Evolutionary conservation across 2,888 invertebrate species (phyloP), one percentile per base, ranked within the genome.

Genomic region (Ornithoptera priamus): DNA sequence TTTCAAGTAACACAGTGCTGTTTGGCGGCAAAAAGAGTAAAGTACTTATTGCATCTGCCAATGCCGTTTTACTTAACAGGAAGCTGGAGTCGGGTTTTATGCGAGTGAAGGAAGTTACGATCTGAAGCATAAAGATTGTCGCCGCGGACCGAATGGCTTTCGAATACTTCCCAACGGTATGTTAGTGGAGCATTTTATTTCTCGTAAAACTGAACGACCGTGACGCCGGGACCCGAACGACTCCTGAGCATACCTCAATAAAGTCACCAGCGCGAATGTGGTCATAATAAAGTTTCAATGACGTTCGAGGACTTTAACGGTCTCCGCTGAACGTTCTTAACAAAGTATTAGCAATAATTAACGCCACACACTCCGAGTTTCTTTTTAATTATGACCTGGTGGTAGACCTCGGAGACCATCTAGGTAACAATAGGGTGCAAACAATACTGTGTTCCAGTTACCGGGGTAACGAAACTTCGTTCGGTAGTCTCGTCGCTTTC

Each of bases 121-220:
- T 58, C 39, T 17, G n/a, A 58, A 50, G 69, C 65, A 62, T 71
- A 71, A 71, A 68, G 71, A 67, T 67, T 64, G 67, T 70, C 67
- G 62, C 60, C 59, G 62, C 59, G 62, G n/a, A n/a, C 69, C 65
- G 59, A 71, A 71, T 69, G 67, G 66, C 69, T 64, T 69, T 64
- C 59, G 67, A 64, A 71, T 71, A 71, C 67, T 64, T 59, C 69
- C 66, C 64, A 72, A 67, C 69, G 68, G 66, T 69, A 69, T 71
- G 66, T 65, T 67, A 63, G 71, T 68, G 62, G 69, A 65, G 62
- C 69, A 70, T 74, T 74, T 73, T 72, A 70, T 72, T 73, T 73
- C 68, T 72, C 75, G 72, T 75, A 75, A 75, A 75, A 75, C 62
- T 64, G 67, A 74, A 75, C 70, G 73, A 69, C 75, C 67, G 56